Evolutionary conservation across 2,888 invertebrate species (phyloP), one percentile per base, ranked within the genome.

Genomic region (Plutella xylostella): DNA sequence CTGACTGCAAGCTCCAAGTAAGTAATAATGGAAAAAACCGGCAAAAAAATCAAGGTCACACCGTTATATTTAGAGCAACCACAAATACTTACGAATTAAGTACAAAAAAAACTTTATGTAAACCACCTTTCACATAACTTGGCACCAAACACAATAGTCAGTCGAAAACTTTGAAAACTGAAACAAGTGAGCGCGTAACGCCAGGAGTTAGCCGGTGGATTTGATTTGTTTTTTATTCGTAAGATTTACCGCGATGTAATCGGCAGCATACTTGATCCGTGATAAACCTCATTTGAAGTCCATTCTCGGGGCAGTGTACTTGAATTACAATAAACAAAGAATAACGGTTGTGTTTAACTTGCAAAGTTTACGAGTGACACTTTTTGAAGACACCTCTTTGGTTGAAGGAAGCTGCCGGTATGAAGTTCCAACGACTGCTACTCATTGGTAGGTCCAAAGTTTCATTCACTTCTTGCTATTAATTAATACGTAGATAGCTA

Each of bases 121-220:
- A n/a, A n/a, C 21, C 21, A 3, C 73, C 72, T 75, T 69, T 70
- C 69, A 66, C 67, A 54, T 52, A 58, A 55, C 50, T n/a, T 14
- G 12, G 7, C 11, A 6, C 9, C 25, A 5, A 39, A 37, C 15
- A 17, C 7, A 33, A 15, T 33, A 4, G 15, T 33, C 33, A 33
- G 14, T 33, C 17, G 33, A n/a, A 19, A 12, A 18, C 20, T 12
- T 18, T 18, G n/a, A n/a, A 11, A 18, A 37, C 37, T n/a, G n/a
- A 20, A 19, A 19, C 19, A n/a, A 17, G 37, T 9, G 7, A 3
- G 5, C n/a, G 20, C 12, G 18, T 37, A 2, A 18, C 20, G 20
- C 18, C 18, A 6, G 17, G 33, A 15, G 4, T 33, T 2, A 33
- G n/a, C n/a, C n/a, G n/a, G n/a, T n/a, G n/a, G n/a, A n/a, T n/a